Conservation (phyloP, 2,113 vertebrate species). For the Campylomormyrus numenius region DNA sequence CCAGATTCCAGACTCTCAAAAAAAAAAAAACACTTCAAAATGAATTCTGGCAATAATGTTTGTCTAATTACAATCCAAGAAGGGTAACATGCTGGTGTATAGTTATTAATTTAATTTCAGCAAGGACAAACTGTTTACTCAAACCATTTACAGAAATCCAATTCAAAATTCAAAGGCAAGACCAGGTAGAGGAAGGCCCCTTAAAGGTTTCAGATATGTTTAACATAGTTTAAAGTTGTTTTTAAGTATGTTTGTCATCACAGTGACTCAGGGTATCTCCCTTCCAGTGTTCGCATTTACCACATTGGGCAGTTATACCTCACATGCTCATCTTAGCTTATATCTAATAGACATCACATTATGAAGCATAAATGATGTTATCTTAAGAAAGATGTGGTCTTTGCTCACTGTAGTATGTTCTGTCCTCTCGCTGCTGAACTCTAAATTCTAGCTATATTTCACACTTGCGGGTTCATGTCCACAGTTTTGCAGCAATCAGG, state of each 20-base stretch:
- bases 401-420: not conserved
- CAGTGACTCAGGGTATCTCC: not conserved
- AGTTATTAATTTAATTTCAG: not conserved
- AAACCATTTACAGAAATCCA: not conserved
- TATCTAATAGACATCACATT: not conserved
- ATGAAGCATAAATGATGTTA: not conserved
- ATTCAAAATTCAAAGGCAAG: not conserved
- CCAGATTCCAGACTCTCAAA: not conserved
- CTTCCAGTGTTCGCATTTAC: not conserved
- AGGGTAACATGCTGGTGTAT: not conserved
- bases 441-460: not conserved
- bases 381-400: not conserved
- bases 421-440: not conserved
- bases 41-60: not conserved
- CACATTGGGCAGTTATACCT: not conserved
- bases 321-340: not conserved
- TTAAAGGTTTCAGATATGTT: not conserved
- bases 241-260: not conserved
- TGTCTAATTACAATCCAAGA: not conserved
- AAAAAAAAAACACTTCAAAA: not conserved
- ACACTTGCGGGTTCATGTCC: not conserved
- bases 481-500: not conserved
- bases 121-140: not conserved
- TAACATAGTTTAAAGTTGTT: not conserved
- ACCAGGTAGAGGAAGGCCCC: not conserved